Evolutionary conservation across 2,888 invertebrate genomes (phyloP).

Genomic region (Ennomos fuscantarius): DNA sequence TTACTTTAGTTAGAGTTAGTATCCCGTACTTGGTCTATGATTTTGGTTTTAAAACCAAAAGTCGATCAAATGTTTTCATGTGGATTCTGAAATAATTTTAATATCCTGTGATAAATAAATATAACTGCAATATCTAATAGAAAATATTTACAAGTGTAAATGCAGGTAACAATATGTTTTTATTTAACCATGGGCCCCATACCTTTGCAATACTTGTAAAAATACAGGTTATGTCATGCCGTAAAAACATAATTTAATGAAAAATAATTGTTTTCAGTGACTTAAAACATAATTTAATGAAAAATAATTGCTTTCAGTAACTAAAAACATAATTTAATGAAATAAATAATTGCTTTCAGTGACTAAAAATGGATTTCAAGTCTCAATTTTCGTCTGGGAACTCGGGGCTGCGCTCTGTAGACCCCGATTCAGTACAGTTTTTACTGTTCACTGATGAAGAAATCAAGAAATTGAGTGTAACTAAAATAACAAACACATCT

Average conservation of each 20-base stretch:
- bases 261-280: conserved; percentile 39
- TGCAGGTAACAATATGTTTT: no score
- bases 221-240: conserved; percentile 43
- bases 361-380: conserved; percentile 61
- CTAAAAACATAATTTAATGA: neutral
- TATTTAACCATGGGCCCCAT: no score
- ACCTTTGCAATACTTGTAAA: neutral
- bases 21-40: no score
- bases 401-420: conserved; percentile 64
- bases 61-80: no score
- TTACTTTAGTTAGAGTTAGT: no score
- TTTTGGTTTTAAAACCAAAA: no score
- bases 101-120: no score
- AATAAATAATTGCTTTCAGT: conserved; percentile 40
- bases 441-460: conserved; percentile 91
- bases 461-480: conserved; percentile 91
- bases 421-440: conserved; percentile 85
- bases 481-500: conserved; percentile 90
- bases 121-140: no score
- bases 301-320: conserved; percentile 39
- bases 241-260: neutral
- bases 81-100: no score
- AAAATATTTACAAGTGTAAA: no score
- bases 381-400: conserved; percentile 58
- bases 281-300: neutral